Evolutionary conservation across 1,140 invertebrate genomes (phyloP), one percentile per base, ranked within the genome.

Genomic region (Helicoverpa armigera): DNA sequence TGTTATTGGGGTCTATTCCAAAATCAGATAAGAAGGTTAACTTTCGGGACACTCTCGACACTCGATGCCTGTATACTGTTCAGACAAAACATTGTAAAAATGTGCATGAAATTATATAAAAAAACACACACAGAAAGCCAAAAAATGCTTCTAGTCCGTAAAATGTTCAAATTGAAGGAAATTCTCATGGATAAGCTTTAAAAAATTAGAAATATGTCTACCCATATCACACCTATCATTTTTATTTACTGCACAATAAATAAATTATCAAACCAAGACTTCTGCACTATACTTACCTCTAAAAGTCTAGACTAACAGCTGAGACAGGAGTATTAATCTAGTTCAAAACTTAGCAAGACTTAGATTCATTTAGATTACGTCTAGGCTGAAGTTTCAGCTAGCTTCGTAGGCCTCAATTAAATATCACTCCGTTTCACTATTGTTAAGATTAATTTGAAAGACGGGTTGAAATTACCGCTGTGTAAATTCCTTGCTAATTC

Each of bases 311-410:
- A 65, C 29, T n/a, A 7, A 2, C 43, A 48, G 18, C 35, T 12
- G 0, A 18, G n/a, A 11, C 31, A 18, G 48, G 48, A 50, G 35
- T 67, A 10, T 67, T 16, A 67, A 35, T 18, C 43, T 67, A 18
- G 63, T 67, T 67, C 14, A 35, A 18, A 67, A 67, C 63, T 67
- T 16, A 11, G 63, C 48, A 67, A 11, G n/a, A 67, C 35, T 16
- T 9, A 3, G n/a, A 67, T 67, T 48, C 63, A 48, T 48, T 67
- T 18, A 18, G 63, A 67, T 67, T 67, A 50, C 35, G 16, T 50
- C 9, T 48, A 16, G 18, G 35, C 35, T 67, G 9, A 9, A 5
- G 29, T 50, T 65, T 18, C 48, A 48, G 5, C 4, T 4, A n/a
- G 16, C 16, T 67, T 48, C 16, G 12, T 48, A 23, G 63, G n/a